phyloP scores from a whole-genome alignment of 2,113 vertebrate species.

The Myotis yumanensis region DNA sequence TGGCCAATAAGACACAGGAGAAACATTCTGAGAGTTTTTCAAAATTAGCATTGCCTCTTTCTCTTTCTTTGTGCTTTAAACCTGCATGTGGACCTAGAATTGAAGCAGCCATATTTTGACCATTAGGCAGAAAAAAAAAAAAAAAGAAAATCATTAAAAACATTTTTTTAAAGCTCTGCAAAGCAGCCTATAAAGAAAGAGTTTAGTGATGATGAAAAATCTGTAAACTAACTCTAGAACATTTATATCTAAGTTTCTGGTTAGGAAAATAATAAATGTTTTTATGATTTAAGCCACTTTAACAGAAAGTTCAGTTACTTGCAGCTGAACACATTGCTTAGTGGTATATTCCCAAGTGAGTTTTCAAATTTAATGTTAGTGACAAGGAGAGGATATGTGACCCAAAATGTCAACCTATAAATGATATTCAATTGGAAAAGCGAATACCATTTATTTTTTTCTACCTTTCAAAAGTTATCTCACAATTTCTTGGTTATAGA shows the following conservation, averaged over 20 bases:
- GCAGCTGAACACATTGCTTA: not conserved
- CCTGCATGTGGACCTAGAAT: not conserved
- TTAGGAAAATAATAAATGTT: not conserved
- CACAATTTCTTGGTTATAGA: not conserved
- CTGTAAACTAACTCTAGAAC: not conserved
- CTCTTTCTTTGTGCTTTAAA: not conserved
- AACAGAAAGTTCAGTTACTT: not conserved
- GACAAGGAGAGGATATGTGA: not conserved
- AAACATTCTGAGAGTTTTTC: not conserved
- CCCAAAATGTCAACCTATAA: not conserved
- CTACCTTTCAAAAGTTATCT: not conserved
- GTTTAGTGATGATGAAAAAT: not conserved
- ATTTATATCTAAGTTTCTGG: not conserved
- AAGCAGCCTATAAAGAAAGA: not conserved
- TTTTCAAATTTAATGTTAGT: not conserved
- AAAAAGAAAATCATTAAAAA: not conserved
- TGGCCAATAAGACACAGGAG: not conserved
- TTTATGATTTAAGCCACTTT: not conserved
- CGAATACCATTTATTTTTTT: not conserved
- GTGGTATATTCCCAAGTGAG: not conserved
- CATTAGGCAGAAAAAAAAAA: not conserved
- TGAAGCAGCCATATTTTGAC: not conserved
- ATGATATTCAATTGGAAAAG: not conserved
- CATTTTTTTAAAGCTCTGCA: not conserved
- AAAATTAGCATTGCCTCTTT: not conserved